Conservation (phyloP, 2,797 vertebrate species). For the Crypturellus tataupa region DNA sequence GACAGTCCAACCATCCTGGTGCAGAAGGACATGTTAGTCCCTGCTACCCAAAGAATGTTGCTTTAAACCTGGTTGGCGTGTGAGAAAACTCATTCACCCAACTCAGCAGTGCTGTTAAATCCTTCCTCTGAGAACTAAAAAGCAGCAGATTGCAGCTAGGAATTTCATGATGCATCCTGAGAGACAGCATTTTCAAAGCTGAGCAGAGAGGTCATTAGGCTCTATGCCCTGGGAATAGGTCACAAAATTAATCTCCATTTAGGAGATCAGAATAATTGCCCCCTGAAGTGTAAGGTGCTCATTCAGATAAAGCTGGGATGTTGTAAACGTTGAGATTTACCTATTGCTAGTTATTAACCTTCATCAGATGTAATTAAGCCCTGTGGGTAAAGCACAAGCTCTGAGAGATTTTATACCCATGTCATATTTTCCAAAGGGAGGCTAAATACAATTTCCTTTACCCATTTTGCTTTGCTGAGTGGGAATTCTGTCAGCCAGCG, state of each 20-base stretch:
- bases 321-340: conserved; percentile 36
- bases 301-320: conserved; percentile 5
- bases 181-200: neutral
- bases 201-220: neutral
- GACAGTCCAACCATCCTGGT: neutral
- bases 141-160: neutral
- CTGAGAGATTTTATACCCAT: neutral
- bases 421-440: conserved; percentile 17
- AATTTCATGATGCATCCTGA: neutral
- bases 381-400: neutral
- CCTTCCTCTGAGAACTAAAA: neutral
- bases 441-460: neutral
- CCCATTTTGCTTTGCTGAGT: neutral
- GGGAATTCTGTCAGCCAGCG: neutral
- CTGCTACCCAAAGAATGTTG: neutral
- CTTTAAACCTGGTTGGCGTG: neutral
- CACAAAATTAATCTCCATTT: neutral
- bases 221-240: neutral
- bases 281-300: conserved; percentile 7
- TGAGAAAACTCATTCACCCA: conserved; percentile 5
- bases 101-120: neutral
- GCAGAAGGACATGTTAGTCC: neutral
- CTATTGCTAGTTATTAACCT: conserved; percentile 35
- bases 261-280: neutral
- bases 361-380: conserved; percentile 41